Base-by-base conservation (phyloP, 1,140 invertebrate genomes). In the Elysia chlorotica region DNA sequence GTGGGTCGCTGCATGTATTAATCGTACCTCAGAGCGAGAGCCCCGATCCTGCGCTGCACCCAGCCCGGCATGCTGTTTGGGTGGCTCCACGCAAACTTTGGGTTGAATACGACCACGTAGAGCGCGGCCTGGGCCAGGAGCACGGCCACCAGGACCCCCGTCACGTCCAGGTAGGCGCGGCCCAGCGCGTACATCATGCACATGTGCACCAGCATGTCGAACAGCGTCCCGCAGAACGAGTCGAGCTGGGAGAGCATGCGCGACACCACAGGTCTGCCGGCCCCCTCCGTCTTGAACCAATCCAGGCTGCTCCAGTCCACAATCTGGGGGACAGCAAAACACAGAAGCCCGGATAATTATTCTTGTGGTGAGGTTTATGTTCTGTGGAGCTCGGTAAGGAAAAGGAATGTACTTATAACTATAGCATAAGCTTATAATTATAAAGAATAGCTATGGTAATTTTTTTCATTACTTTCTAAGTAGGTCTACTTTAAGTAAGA, bases 241-340 rank as follows among this genome's bases (percentile, higher is more conserved):
- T 80, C 79, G 14, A 79, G 56, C 48, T 83, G 80, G 76, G 76
- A 74, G 30, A 66, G 61, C 2, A 75, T 62, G 4, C 66, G 59
- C 33, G 73, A 61, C n/a, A n/a, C n/a, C n/a, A n/a, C n/a, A n/a
- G n/a, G n/a, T n/a, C n/a, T n/a, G n/a, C n/a, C n/a, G n/a, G n/a
- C n/a, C n/a, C n/a, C n/a, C 21, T 79, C 28, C 65, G 75, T 81
- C 21, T 78, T 74, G 17, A 74, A 74, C 77, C 78, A 83, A 38
- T 84, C 83, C 35, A 84, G 70, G 30, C 80, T 83, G 76, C 83
- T 84, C 83, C 83, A 84, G 59, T 78, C 81, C 1, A 84, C 78
- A n/a, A 84, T 80, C 82, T 84, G 65, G n/a, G n/a, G n/a, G n/a
- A n/a, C n/a, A n/a, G n/a, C n/a, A n/a, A n/a, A n/a, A n/a, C n/a